phyloP scores from a whole-genome alignment of 2,797 vertebrate genomes.

The Anguilla pacifica region DNA sequence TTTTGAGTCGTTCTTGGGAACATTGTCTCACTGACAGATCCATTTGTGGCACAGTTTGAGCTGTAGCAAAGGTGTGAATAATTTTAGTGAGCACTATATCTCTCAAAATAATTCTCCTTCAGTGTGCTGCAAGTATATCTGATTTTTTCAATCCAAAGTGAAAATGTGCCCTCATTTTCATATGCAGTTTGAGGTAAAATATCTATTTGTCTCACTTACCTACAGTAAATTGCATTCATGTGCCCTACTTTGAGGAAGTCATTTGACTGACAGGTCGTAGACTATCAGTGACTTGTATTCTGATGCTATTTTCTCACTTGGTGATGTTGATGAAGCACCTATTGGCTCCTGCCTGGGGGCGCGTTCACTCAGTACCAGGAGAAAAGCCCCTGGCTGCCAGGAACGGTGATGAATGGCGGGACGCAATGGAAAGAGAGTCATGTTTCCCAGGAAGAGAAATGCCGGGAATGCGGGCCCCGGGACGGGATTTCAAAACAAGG shows the following conservation, averaged over 20 bases:
- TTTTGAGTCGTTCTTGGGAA: background rate
- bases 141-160: background rate
- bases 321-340: constrained; percentile 11
- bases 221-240: background rate
- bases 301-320: constrained; percentile 10
- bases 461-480: constrained; percentile 46
- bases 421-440: constrained; percentile 34
- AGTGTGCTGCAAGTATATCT: background rate
- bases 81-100: background rate
- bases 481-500: constrained; percentile 50
- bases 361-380: background rate
- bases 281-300: background rate
- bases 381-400: constrained; percentile 16
- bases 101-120: background rate
- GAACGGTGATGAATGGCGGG: constrained; percentile 32
- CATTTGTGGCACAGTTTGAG: background rate
- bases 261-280: background rate
- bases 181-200: background rate
- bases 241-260: background rate
- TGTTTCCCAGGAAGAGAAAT: constrained; percentile 45
- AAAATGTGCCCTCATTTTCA: background rate
- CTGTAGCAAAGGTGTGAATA: background rate
- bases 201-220: background rate
- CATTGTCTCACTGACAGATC: background rate
- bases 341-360: background rate